A percentile compares a stretch with the other conserved stretches of the same genome.
These are phyloP conservation scores for Calosoma granatense DNA, from an alignment of 1,140 invertebrate species.

Conservation along the genomic window DNA sequence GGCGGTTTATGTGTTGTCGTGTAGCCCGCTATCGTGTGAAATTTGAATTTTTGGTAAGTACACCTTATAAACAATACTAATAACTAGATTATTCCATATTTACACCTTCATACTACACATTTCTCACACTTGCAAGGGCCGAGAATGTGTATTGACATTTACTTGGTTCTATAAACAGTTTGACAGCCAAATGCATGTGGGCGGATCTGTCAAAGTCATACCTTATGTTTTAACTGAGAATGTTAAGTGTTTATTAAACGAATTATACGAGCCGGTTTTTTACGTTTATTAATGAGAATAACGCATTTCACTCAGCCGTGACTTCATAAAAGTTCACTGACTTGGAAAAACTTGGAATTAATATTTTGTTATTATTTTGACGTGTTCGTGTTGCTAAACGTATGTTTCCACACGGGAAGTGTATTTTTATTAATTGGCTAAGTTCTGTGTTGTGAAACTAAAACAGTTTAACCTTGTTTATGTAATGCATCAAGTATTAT, in stretches of 20 bases:
- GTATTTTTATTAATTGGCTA: neutral
- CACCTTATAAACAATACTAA: neutral
- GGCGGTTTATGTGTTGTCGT: constrained; percentile 13
- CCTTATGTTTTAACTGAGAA: constrained; percentile 15
- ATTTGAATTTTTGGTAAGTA: constrained; percentile 13
- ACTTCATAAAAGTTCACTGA: neutral
- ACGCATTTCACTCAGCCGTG: neutral
- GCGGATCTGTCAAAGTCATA: constrained; percentile 18
- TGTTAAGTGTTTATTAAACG: neutral
- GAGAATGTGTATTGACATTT: constrained; percentile 1
- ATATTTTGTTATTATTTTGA: constrained; percentile 1
- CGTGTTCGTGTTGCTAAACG: neutral
- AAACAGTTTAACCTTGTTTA: too few species aligned
- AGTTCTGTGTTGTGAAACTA: too few species aligned
- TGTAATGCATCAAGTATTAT: too few species aligned
- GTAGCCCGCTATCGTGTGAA: constrained; percentile 11
- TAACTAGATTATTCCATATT: constrained; percentile 9
- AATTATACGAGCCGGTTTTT: neutral
- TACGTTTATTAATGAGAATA: neutral
- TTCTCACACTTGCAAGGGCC: constrained; percentile 1
- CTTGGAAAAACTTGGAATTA: too few species aligned
- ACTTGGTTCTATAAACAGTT: neutral
- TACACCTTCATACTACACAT: constrained; percentile 6
- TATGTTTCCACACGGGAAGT: neutral
- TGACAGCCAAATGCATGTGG: constrained; percentile 15